Evolutionary conservation across 2,888 invertebrate species (phyloP).

Genomic region (Chromoteleia sp.): DNA sequence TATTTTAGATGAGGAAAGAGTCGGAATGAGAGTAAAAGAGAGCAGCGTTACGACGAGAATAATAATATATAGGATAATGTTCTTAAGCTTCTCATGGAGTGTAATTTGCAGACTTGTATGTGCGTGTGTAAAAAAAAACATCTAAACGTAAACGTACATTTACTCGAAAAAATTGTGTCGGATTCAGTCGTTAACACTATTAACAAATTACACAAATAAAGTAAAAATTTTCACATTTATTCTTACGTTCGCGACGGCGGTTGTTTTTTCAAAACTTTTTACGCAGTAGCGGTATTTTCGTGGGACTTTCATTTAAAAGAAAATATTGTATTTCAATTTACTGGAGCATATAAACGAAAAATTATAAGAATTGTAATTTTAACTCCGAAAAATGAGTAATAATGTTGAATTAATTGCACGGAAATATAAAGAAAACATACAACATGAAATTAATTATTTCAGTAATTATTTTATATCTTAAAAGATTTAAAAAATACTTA

Average conservation of each 20-base stretch:
- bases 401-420: slow-evolving; percentile 40
- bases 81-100: slow-evolving; percentile 63
- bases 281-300: neutral
- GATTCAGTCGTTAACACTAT: slow-evolving; percentile 60
- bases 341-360: slow-evolving; percentile 47
- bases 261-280: slow-evolving; percentile 33
- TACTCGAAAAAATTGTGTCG: slow-evolving; percentile 39
- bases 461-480: too few species aligned
- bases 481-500: too few species aligned
- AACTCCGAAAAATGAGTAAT: slow-evolving; percentile 32
- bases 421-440: slow-evolving; percentile 2
- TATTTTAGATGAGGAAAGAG: slow-evolving; percentile 66
- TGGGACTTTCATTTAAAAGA: slow-evolving; percentile 42
- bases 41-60: slow-evolving; percentile 59
- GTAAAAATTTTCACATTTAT: slow-evolving; percentile 45
- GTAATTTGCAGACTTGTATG: slow-evolving; percentile 45
- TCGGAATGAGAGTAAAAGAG: slow-evolving; percentile 69
- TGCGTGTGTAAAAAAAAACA: slow-evolving; percentile 30
- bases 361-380: slow-evolving; percentile 44
- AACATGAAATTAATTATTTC: too few species aligned
- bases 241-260: slow-evolving; percentile 22
- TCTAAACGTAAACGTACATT: slow-evolving; percentile 14
- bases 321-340: slow-evolving; percentile 61
- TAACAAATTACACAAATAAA: slow-evolving; percentile 59
- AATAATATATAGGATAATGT: slow-evolving; percentile 78